A percentile compares a stretch with the other conserved stretches of the same genome.
These are phyloP conservation scores for Latrodectus hesperus DNA, from an alignment of 2,888 invertebrate species.

Conservation along the genomic window DNA sequence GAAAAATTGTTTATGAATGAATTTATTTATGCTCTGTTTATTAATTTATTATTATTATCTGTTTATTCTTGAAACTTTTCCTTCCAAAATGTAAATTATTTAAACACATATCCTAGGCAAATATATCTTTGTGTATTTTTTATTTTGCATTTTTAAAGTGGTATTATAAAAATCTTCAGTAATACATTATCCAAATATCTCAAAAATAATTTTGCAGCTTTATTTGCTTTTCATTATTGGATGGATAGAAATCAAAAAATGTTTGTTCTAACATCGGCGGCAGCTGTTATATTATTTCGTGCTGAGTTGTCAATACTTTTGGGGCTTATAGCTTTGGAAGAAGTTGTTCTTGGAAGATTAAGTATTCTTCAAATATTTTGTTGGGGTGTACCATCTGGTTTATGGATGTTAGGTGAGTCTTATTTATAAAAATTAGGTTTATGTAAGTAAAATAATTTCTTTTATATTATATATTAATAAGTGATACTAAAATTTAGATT, in stretches of 20 bases:
- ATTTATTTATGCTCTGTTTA: too few relatives aligned
- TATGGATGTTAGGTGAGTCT: slow-evolving; percentile 79
- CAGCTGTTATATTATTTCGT: slow-evolving; percentile 91
- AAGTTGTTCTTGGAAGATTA: slow-evolving; percentile 84
- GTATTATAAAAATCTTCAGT: slow-evolving; percentile 33
- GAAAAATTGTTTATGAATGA: too few relatives aligned
- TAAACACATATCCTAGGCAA: too few relatives aligned
- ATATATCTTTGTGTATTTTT: too few relatives aligned
- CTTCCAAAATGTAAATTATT: too few relatives aligned
- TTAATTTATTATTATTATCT: too few relatives aligned
- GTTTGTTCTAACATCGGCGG: slow-evolving; percentile 89
- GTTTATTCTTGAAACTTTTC: too few relatives aligned
- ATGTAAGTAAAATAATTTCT: background rate
- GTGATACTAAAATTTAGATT: too few relatives aligned
- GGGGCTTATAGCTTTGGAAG: slow-evolving; percentile 88
- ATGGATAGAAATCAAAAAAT: slow-evolving; percentile 83
- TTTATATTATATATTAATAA: background rate
- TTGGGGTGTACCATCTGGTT: slow-evolving; percentile 74
- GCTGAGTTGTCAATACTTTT: slow-evolving; percentile 90
- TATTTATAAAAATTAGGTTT: background rate
- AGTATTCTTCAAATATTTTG: slow-evolving; percentile 77
- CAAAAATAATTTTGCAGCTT: slow-evolving; percentile 80
- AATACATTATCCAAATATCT: background rate
- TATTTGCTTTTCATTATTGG: slow-evolving; percentile 90
- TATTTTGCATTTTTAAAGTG: too few relatives aligned